Evolutionary conservation across 1,140 invertebrate genomes (phyloP).

Genomic region (Tribolium castaneum): DNA sequence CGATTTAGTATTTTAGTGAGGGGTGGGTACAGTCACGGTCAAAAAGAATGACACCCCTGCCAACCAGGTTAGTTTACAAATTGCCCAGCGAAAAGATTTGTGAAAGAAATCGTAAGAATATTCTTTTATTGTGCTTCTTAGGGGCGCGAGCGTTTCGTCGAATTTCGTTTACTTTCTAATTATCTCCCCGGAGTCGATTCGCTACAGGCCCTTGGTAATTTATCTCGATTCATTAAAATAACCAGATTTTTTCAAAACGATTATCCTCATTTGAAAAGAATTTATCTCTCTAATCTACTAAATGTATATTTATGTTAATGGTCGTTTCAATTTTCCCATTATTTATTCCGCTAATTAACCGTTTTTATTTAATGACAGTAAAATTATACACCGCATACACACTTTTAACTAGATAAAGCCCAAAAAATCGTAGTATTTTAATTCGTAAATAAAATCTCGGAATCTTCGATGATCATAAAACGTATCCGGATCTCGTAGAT

Average conservation of each 20-base stretch:
- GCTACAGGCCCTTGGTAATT: background rate
- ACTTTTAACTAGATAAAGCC: background rate
- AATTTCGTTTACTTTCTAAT: background rate
- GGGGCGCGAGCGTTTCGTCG: background rate
- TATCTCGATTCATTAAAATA: background rate
- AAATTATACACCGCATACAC: background rate
- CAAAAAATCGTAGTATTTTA: background rate
- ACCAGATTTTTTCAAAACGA: conserved; percentile 9
- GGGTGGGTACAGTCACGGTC: no score
- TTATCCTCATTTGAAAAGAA: conserved; percentile 19
- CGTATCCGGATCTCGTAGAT: background rate
- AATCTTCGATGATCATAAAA: background rate
- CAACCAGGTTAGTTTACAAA: no score
- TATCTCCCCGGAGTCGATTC: background rate
- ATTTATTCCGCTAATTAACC: conserved; percentile 15
- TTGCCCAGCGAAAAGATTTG: no score
- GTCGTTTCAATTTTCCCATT: conserved; percentile 7
- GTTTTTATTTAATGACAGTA: conserved; percentile 22
- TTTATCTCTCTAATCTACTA: conserved; percentile 14
- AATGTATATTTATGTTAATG: conserved; percentile 25
- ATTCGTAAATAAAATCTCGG: background rate
- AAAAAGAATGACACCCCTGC: no score
- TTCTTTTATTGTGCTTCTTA: background rate
- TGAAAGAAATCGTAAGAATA: no score
- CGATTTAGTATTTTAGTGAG: no score